Conservation (phyloP, 2,797 vertebrate species). For the Lacerta bilineata region DNA sequence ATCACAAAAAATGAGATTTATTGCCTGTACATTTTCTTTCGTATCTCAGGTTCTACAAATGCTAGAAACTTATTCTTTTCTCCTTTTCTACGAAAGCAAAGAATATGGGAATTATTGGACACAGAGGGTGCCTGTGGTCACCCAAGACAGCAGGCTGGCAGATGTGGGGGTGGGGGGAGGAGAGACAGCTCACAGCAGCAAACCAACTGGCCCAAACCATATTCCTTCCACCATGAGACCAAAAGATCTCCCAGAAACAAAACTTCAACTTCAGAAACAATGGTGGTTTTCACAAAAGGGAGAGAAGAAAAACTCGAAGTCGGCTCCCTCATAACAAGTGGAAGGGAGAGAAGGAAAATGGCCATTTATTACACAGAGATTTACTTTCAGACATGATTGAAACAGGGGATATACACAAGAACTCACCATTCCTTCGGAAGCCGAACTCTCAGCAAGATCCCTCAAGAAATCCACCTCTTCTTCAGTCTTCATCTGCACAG, state of each 20-base stretch:
- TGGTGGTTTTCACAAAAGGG: rapidly evolving
- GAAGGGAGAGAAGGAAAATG: slow-evolving; percentile 34
- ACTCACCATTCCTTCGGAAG: slow-evolving; percentile 73
- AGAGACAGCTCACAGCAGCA: rapidly evolving
- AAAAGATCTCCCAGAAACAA: background rate
- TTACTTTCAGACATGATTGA: background rate
- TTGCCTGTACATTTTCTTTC: too few species aligned
- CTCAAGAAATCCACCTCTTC: slow-evolving; percentile 77
- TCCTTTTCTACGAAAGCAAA: too few species aligned
- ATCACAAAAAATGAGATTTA: too few species aligned
- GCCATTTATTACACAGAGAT: background rate
- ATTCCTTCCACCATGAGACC: background rate
- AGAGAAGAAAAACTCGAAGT: rapidly evolving
- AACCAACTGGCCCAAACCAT: background rate
- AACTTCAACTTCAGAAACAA: background rate
- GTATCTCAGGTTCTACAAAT: too few species aligned
- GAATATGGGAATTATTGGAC: too few species aligned
- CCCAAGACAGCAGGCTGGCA: too few species aligned
- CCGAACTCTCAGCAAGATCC: rapidly evolving
- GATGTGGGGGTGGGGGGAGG: background rate
- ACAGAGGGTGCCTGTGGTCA: too few species aligned
- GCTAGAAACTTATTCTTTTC: too few species aligned
- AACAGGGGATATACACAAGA: rapidly evolving
- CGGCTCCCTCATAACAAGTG: background rate
- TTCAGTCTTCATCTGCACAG: slow-evolving; percentile 72